Evolutionary conservation across 2,797 vertebrate species (phyloP).

Genomic region (Carduelis carduelis): DNA sequence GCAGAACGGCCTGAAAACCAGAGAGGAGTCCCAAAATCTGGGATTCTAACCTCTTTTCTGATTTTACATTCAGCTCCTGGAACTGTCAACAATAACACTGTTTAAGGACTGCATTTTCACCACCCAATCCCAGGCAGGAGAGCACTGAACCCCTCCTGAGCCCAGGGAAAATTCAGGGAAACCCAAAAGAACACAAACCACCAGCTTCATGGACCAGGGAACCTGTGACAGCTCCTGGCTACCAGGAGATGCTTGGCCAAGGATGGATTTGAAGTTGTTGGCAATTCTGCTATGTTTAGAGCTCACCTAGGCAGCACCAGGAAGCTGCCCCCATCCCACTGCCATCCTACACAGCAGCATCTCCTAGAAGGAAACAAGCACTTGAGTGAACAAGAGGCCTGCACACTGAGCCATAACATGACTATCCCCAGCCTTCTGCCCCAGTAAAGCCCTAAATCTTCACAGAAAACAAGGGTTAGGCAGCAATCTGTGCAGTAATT

Average conservation of each 20-base stretch:
- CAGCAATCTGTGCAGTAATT: neutral
- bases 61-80: neutral
- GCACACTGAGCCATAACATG: neutral
- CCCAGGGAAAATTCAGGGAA: neutral
- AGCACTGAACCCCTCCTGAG: neutral
- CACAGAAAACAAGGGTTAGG: neutral
- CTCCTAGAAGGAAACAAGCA: neutral
- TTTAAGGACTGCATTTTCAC: neutral
- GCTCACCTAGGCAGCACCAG: neutral
- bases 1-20: neutral
- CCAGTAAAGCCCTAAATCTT: neutral
- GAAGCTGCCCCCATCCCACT: neutral
- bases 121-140: neutral
- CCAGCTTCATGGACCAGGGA: neutral
- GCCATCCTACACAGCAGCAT: neutral
- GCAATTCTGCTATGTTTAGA: neutral
- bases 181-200: neutral
- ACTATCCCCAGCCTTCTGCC: neutral
- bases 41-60: neutral
- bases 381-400: neutral
- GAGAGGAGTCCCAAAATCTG: neutral
- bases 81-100: neutral
- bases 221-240: neutral
- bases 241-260: neutral
- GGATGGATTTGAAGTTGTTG: neutral